Conservation (phyloP, 2,888 invertebrate genomes). For the Noctua pronuba region DNA sequence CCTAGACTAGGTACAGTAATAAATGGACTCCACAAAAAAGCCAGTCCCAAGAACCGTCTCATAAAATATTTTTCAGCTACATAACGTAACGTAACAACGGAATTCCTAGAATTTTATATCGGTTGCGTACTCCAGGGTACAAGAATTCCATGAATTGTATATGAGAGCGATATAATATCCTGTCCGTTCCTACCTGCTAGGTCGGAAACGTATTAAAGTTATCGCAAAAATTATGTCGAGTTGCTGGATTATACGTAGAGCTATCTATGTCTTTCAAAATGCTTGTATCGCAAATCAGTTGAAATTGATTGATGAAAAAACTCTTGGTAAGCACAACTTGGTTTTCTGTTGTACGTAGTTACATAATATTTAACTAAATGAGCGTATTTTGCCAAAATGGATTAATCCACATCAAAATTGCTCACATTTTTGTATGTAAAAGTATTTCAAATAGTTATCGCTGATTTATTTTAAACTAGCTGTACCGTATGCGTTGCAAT, state of each 20-base stretch:
- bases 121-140: neutral
- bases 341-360: neutral
- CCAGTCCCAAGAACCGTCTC: neutral
- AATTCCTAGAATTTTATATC: neutral
- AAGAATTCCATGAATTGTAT: conserved; percentile 27
- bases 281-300: neutral
- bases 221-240: neutral
- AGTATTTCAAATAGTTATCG: neutral
- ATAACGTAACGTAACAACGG: neutral
- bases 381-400: neutral
- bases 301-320: neutral
- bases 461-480: neutral
- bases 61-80: neutral
- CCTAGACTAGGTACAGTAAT: neutral
- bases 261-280: neutral
- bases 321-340: neutral
- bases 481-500: too few relatives aligned
- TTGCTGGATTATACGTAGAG: neutral
- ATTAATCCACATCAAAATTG: neutral
- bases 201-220: conserved; percentile 5
- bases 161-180: conserved; percentile 6
- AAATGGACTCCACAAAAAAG: neutral
- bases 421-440: neutral
- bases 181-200: neutral
- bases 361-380: neutral